phyloP scores from a whole-genome alignment of 1,140 invertebrate species.

The Heliconius eleuchia region DNA sequence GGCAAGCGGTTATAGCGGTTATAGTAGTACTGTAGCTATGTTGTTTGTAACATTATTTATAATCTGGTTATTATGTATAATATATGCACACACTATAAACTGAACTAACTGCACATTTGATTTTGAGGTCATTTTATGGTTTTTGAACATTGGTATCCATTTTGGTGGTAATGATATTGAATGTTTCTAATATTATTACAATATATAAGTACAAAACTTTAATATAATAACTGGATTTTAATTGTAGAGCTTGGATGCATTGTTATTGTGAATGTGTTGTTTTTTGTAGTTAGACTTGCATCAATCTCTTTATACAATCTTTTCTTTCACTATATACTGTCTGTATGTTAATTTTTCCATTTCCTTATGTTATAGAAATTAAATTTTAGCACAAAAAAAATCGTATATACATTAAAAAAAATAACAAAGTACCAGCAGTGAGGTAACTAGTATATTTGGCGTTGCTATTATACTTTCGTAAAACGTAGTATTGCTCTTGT shows the following conservation, averaged over 20 bases:
- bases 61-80: neutral
- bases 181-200: no score
- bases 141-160: neutral
- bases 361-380: conserved; percentile 5
- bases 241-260: conserved; percentile 22
- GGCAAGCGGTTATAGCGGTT: conserved; percentile 62
- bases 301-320: conserved; percentile 1
- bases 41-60: conserved; percentile 31
- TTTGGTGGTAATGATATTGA: no score
- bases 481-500: conserved; percentile 44
- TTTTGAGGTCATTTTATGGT: neutral
- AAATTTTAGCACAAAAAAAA: conserved; percentile 4
- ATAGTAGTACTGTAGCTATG: conserved; percentile 10
- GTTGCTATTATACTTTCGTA: conserved; percentile 43
- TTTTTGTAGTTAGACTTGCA: conserved; percentile 8
- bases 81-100: neutral
- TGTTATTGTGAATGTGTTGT: neutral
- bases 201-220: neutral
- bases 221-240: conserved; percentile 23
- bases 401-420: conserved; percentile 16
- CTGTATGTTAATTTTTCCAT: neutral
- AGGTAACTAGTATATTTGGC: conserved; percentile 34
- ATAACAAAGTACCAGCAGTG: conserved; percentile 35
- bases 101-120: neutral
- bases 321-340: neutral